A percentile compares a stretch with the other conserved stretches of the same genome.
These are phyloP conservation scores for Scaptodrosophila latifasciaeformis DNA, from an alignment of 2,888 invertebrate genomes.

Conservation along the genomic window DNA sequence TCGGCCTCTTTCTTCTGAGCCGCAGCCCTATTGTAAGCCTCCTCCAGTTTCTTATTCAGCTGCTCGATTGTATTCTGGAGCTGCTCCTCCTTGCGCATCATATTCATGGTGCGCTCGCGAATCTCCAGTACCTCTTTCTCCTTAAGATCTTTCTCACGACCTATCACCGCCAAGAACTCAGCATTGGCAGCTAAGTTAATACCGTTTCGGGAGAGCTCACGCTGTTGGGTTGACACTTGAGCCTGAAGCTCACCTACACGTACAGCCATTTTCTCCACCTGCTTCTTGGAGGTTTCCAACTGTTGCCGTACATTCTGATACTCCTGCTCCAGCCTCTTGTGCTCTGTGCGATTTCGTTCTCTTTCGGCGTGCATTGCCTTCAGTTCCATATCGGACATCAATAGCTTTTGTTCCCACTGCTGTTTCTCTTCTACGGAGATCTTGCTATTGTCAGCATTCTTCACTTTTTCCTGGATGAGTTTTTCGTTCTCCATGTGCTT, in stretches of 20 bases:
- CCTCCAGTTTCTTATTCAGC: conserved; percentile 28
- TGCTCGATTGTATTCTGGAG: neutral
- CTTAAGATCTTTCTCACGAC: neutral
- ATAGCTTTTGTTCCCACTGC: conserved; percentile 36
- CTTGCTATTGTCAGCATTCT: no score
- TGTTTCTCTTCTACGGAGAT: conserved; percentile 37
- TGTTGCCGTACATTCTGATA: no score
- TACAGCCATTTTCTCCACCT: no score
- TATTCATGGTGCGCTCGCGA: neutral
- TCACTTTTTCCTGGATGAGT: conserved; percentile 37
- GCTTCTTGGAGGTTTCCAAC: no score
- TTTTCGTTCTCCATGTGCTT: conserved; percentile 38
- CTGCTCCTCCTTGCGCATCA: neutral
- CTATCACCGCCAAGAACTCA: neutral
- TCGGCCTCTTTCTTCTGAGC: conserved; percentile 10
- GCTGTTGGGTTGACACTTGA: neutral
- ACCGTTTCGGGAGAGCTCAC: no score
- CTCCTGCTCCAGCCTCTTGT: no score
- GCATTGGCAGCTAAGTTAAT: neutral
- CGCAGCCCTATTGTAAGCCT: conserved; percentile 9
- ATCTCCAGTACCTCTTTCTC: neutral
- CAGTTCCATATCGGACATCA: conserved; percentile 35
- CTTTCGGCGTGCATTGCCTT: no score
- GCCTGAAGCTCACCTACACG: neutral
- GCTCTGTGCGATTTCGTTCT: no score